Evolutionary conservation across 2,888 invertebrate species (phyloP), one percentile per base, ranked within the genome.

Genomic region (Pachycephus smyrnensis): DNA sequence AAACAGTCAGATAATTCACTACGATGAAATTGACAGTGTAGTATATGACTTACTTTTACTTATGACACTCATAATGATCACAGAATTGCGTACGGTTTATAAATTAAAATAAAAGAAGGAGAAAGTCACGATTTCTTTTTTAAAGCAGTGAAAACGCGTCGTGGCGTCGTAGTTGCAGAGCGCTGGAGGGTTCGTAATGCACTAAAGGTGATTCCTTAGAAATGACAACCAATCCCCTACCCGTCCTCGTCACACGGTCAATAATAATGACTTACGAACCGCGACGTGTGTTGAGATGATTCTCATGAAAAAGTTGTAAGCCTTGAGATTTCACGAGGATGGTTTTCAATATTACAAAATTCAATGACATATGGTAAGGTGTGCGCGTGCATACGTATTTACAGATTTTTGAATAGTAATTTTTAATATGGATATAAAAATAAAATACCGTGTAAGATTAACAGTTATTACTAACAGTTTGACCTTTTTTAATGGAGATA

Each of bases 201-300:
- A 88, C 89, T 90, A 84, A 86, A 82, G 86, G 78, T 84, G 91
- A 91, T 89, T 86, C 90, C 91, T 82, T 91, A 91, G 84, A 88
- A 91, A 85, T 90, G 90, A 87, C 86, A 82, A 82, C 80, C 85
- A 82, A 84, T 84, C 84, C 84, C 82, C 81, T 75, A 78, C 79
- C 84, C 84, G 84, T 82, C 84, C 82, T 75, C 73, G 37, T 0
- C 37, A 55, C 68, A 74, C 77, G 80, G 79, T 86, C 84, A 83
- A 86, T 85, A 85, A 33, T 78, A 79, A 80, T 78, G 79, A 81
- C 78, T 84, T 80, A 31, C n/a, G 71, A 71, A 32, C 31, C 23
- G 1, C 23, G 23, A 23, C 40, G 40, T 2, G 23, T 55, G 40
- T 15, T 55, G 40, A 55, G 40, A 55, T 55, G 23, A 55, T 55